Evolutionary conservation across 2,888 invertebrate genomes (phyloP), one percentile per base, ranked within the genome.

Genomic region (Lomographa bimaculata): DNA sequence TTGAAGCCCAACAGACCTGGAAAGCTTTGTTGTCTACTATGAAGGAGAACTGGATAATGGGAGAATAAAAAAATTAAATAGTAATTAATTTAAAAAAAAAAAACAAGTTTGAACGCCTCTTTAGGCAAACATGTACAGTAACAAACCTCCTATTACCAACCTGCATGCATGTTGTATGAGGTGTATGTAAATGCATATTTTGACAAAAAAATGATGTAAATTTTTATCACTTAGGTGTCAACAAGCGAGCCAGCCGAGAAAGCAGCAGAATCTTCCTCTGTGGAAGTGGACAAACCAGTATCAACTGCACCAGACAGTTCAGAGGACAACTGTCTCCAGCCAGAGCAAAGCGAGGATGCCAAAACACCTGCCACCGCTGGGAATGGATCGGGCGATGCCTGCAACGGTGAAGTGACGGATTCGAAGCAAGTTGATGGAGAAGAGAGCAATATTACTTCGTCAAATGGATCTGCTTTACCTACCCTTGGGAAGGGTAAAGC

Each of bases 401-500:
- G 83, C 54, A 90, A 89, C 46, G 87, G 89, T 27, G 89, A 90
- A 38, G 87, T 89, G 19, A 76, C 84, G 3, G 85, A 80, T 28
- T 89, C 89, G 0, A 86, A 85, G 48, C 77, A 79, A 49, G 60
- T 57, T 44, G 83, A 69, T 32, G 72, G 72, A 4, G 86, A 79
- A 54, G 85, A 83, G 20, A 79, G 70, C 45, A 87, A 90, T 44
- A 89, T 87, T 25, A 81, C 84, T 7, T 90, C 89, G 0, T 87
- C 90, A 0, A 91, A 91, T 71, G 91, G 91, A 1, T 89, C 89
- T 28, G 67, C 79, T n/a, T 79, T 78, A 20, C 75, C 75, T 2
- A 79, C 78, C 19, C 74, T 76, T 5, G 47, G 50, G 0, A 82
- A 85, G 35, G 86, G 82, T 35, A 85, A 84, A 58, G 70, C 64